Evolutionary conservation across 2,888 invertebrate species (phyloP).

Genomic region (Erebia palarica): DNA sequence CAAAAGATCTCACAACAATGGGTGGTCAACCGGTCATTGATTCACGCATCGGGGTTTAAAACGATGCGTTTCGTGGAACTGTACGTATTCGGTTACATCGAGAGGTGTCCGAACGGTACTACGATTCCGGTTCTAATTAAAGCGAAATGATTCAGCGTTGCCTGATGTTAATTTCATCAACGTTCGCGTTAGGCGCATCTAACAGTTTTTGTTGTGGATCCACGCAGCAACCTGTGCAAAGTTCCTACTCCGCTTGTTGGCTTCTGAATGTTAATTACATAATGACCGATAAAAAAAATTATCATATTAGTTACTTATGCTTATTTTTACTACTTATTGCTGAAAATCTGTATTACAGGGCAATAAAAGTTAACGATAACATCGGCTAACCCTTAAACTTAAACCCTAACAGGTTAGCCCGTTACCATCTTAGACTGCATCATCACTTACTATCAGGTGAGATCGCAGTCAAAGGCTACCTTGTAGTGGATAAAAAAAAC

Average conservation of each 20-base stretch:
- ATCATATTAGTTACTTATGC: not conserved
- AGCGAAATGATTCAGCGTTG: slow-evolving; percentile 65
- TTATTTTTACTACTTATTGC: not conserved
- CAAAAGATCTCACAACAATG: slow-evolving; percentile 34
- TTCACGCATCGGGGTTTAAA: slow-evolving; percentile 53
- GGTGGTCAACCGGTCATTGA: slow-evolving; percentile 44
- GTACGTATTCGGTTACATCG: slow-evolving; percentile 57
- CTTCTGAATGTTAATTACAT: slow-evolving; percentile 42
- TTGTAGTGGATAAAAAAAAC: no score
- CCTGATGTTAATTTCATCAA: slow-evolving; percentile 66
- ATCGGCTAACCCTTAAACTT: no score
- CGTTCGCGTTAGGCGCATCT: slow-evolving; percentile 59
- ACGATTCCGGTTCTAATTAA: slow-evolving; percentile 74
- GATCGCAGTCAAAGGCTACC: no score
- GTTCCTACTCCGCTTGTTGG: not conserved
- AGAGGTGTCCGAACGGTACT: slow-evolving; percentile 65
- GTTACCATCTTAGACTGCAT: no score
- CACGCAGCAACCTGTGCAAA: slow-evolving; percentile 4
- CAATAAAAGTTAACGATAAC: no score
- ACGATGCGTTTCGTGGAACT: slow-evolving; percentile 65
- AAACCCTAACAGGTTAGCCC: no score
- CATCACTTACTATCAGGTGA: no score
- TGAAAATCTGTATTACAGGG: no score
- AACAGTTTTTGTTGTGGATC: slow-evolving; percentile 55
- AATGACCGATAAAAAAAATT: slow-evolving; percentile 1